These are phyloP conservation scores for Steinernema scapterisci DNA, from an alignment of 2,888 invertebrate species.

Conservation along the genomic window DNA sequence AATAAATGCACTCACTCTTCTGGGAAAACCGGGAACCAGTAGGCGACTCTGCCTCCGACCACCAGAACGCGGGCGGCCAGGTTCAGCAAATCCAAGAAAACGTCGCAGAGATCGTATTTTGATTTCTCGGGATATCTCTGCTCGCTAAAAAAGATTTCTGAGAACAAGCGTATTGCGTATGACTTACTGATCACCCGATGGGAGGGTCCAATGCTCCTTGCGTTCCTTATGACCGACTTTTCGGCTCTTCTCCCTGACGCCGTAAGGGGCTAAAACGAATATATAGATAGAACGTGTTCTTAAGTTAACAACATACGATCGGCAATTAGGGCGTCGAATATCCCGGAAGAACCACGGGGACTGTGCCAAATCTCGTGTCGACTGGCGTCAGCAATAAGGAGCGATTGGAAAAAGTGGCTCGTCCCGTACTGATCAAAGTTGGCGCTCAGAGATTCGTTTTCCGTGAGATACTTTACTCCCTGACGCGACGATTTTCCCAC, in stretches of 20 bases:
- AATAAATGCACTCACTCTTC: conserved; percentile 69
- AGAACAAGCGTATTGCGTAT: neutral
- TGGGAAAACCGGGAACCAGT: conserved; percentile 92
- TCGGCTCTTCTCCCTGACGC: conserved; percentile 90
- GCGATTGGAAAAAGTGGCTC: conserved; percentile 77
- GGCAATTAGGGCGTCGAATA: conserved; percentile 89
- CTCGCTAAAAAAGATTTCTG: conserved; percentile 54
- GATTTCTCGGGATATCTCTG: conserved; percentile 73
- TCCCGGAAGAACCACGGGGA: conserved; percentile 70
- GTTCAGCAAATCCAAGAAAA: conserved; percentile 82
- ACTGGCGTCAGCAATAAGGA: conserved; percentile 89
- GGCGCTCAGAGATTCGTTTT: conserved; percentile 82
- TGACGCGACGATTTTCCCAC: conserved; percentile 71
- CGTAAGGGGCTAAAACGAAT: conserved; percentile 84
- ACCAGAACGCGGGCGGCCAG: conserved; percentile 81
- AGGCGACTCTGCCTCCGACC: conserved; percentile 82
- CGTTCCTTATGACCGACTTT: conserved; percentile 75
- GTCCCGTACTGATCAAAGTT: conserved; percentile 88
- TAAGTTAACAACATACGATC: conserved; percentile 74
- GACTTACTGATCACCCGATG: conserved; percentile 47
- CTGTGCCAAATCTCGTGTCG: conserved; percentile 77
- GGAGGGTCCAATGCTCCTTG: conserved; percentile 51
- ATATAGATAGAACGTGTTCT: neutral
- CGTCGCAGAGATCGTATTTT: conserved; percentile 81
- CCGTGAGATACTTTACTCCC: conserved; percentile 71